phyloP scores from a whole-genome alignment of 2,797 vertebrate genomes.

The Epinephelus malabaricus region DNA sequence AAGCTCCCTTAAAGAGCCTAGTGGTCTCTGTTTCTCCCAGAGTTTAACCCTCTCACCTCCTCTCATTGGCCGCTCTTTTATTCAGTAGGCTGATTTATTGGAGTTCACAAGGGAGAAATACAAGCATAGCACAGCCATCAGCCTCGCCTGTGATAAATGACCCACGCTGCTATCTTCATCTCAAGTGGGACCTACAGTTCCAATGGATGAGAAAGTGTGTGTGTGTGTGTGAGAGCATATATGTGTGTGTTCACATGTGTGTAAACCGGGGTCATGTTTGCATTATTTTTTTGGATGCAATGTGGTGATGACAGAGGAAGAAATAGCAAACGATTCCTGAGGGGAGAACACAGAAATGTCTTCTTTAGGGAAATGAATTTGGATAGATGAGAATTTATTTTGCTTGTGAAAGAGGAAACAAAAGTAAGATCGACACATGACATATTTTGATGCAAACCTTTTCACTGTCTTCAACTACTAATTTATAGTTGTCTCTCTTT shows the following conservation, averaged over 20 bases:
- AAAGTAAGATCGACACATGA: constrained; percentile 8
- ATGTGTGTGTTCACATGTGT: constrained; percentile 17
- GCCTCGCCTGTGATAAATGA: constrained; percentile 78
- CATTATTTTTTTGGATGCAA: constrained; percentile 42
- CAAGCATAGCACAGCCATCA: constrained; percentile 76
- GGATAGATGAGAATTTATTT: not conserved
- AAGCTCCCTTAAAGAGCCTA: constrained; percentile 78
- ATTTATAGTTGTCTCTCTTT: constrained; percentile 45
- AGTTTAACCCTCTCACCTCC: constrained; percentile 85
- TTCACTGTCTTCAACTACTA: constrained; percentile 30
- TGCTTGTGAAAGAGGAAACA: not conserved
- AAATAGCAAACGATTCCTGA: not conserved
- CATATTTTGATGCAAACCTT: constrained; percentile 20
- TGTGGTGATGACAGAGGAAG: constrained; percentile 11
- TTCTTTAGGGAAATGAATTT: not conserved
- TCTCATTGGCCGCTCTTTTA: constrained; percentile 78
- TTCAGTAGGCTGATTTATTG: constrained; percentile 85
- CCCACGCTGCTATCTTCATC: constrained; percentile 74
- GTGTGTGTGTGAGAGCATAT: constrained; percentile 10
- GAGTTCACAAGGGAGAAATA: constrained; percentile 78
- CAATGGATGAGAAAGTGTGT: constrained; percentile 31
- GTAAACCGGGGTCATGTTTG: constrained; percentile 32
- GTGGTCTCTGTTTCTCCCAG: constrained; percentile 75
- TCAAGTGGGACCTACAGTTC: constrained; percentile 67
- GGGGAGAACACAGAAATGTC: constrained; percentile 3